Evolutionary conservation across 2,113 vertebrate species (phyloP).

Genomic region (Camelus bactrianus): DNA sequence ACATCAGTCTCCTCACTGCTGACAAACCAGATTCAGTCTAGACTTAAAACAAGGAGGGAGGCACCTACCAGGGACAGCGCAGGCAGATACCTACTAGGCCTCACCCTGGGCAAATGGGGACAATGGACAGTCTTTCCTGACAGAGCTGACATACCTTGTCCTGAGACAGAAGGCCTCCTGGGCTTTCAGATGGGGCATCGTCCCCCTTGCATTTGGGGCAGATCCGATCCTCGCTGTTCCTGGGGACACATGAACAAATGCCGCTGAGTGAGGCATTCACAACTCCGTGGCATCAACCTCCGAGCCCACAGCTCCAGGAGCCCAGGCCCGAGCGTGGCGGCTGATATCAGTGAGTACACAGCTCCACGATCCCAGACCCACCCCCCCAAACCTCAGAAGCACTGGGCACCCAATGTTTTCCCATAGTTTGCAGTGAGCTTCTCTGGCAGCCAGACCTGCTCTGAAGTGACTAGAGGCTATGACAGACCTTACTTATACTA

Average conservation of each 20-base stretch:
- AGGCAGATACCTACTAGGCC: background rate
- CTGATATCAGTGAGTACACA: rapidly evolving
- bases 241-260: constrained; percentile 67
- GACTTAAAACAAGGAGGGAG: background rate
- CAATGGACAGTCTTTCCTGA: background rate
- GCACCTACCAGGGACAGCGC: rapidly evolving
- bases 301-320: background rate
- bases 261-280: background rate
- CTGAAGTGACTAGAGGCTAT: background rate
- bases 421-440: background rate
- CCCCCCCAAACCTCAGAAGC: background rate
- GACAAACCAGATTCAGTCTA: background rate
- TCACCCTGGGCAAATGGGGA: background rate
- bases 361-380: background rate
- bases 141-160: constrained; percentile 86
- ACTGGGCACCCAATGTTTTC: background rate
- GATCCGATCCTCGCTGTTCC: constrained; percentile 86
- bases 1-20: background rate
- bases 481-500: background rate
- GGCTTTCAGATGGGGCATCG: constrained; percentile 73
- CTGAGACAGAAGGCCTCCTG: constrained; percentile 85
- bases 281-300: background rate
- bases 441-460: background rate
- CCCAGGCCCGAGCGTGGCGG: rapidly evolving
- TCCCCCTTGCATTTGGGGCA: constrained; percentile 89